Evolutionary conservation across 2,113 vertebrate species (phyloP), one percentile per base, ranked within the genome.

Genomic region (Dermatemys mawii): DNA sequence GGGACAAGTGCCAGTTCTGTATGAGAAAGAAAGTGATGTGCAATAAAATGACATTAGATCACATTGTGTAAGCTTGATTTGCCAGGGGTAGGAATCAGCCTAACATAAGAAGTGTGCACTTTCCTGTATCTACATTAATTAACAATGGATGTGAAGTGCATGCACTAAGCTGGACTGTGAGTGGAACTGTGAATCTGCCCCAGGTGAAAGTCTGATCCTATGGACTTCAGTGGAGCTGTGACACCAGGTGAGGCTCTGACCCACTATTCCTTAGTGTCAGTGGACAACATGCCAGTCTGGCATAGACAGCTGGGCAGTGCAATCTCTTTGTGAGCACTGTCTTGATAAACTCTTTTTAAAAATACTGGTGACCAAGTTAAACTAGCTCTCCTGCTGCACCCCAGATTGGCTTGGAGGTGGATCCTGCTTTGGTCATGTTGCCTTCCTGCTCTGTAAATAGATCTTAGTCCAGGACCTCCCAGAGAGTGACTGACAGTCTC

Each of bases 1-100:
- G 53, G 27, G 29, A 8, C 0, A 4, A 26, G 35, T 11, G 24
- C 2, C 46, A 22, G 1, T 4, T 79, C 24, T n/a, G 27, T 19
- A 70, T 8, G 38, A 48, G 55, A 75, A 87, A 11, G 38, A 38
- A 75, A 27, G 41, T 75, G 24, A 44, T n/a, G 32, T 70, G n/a
- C n/a, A 70, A n/a, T 21, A 73, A 84, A 54, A 0, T 3, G 38
- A 8, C 38, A 2, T 21, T 53, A 17, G n/a, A 32, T 14, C 38
- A 51, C 26, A 29, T 46, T 7, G 11, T 11, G 22, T 26, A 24
- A 75, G 70, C 24, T 12, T 41, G 38, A 3, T 14, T 32, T 51
- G 46, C 11, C 35, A 19, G 29, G 41, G 73, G 3, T 0, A 21
- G 89, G 83, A 12, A 32, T 9, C 0, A 11, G 8, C 0, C 48